phyloP scores from a whole-genome alignment of 2,113 vertebrate genomes.

The Dromas ardeola region DNA sequence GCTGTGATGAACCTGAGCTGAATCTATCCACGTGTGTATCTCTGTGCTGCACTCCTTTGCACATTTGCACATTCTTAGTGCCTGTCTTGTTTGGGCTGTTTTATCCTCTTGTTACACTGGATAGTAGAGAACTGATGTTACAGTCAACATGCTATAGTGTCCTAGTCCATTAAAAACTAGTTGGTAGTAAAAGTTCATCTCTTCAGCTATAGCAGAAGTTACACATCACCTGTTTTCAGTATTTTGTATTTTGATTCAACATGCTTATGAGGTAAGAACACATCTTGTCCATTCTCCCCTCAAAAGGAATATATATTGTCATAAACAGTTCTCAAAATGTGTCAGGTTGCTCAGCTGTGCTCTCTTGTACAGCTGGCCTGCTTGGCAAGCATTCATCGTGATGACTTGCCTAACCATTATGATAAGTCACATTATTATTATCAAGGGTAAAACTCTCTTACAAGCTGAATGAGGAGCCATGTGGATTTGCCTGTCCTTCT shows the following conservation, averaged over 20 bases:
- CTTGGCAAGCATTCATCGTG: background rate
- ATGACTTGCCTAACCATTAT: background rate
- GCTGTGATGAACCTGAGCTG: background rate
- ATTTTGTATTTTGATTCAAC: background rate
- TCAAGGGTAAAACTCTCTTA: background rate
- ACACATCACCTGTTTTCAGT: background rate
- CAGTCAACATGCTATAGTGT: background rate
- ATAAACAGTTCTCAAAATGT: background rate
- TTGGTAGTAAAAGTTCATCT: background rate
- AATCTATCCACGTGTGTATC: background rate
- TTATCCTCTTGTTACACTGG: background rate
- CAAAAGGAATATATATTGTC: background rate
- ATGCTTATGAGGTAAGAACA: background rate
- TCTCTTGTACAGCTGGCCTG: background rate
- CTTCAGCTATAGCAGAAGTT: background rate
- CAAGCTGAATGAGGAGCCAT: background rate
- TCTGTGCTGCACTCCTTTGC: background rate
- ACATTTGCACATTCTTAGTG: background rate
- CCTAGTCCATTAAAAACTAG: background rate
- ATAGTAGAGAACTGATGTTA: background rate
- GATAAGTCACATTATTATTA: background rate
- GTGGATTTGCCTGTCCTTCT: background rate
- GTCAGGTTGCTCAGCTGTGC: background rate
- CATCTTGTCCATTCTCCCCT: background rate
- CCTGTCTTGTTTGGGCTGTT: background rate